A percentile compares a stretch with the other conserved stretches of the same genome.
These are phyloP conservation scores for Tetrax tetrax DNA, from an alignment of 2,113 vertebrate species.

Conservation along the genomic window DNA sequence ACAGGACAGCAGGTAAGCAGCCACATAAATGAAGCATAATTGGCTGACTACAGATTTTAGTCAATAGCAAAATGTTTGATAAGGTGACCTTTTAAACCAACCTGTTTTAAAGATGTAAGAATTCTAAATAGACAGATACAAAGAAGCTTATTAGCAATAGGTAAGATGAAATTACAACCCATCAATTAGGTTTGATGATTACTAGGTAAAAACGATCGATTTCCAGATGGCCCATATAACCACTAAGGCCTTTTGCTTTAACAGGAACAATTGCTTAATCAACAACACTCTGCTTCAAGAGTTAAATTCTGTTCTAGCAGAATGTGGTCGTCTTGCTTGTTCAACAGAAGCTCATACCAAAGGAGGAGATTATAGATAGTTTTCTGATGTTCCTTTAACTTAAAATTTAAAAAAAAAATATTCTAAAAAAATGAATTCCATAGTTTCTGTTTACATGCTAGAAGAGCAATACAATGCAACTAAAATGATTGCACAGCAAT, in stretches of 20 bases:
- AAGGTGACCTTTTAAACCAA: conserved; percentile 53
- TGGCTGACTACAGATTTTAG: not conserved
- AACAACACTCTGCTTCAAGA: not conserved
- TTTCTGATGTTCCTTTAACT: not conserved
- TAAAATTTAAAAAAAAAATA: not conserved
- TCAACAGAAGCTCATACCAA: not conserved
- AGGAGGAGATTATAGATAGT: not conserved
- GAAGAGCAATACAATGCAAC: not conserved
- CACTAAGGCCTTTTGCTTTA: not conserved
- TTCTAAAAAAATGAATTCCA: not conserved
- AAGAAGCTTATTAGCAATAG: conserved; percentile 28
- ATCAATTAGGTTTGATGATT: not conserved
- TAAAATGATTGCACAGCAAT: not conserved
- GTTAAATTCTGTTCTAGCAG: not conserved
- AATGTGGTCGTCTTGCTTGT: not conserved
- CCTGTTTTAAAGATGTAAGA: conserved; percentile 15
- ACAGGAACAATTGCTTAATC: not conserved
- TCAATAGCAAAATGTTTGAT: not conserved
- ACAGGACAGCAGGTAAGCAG: not conserved
- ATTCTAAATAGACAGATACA: conserved; percentile 16
- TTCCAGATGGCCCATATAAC: not conserved
- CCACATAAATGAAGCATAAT: not conserved
- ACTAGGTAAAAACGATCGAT: not conserved
- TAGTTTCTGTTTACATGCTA: not conserved
- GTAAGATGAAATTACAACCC: not conserved